A percentile compares a stretch with the other conserved stretches of the same genome.
These are phyloP conservation scores for Minunthozetes semirufus DNA, from an alignment of 2,888 invertebrate species.

Conservation along the genomic window DNA sequence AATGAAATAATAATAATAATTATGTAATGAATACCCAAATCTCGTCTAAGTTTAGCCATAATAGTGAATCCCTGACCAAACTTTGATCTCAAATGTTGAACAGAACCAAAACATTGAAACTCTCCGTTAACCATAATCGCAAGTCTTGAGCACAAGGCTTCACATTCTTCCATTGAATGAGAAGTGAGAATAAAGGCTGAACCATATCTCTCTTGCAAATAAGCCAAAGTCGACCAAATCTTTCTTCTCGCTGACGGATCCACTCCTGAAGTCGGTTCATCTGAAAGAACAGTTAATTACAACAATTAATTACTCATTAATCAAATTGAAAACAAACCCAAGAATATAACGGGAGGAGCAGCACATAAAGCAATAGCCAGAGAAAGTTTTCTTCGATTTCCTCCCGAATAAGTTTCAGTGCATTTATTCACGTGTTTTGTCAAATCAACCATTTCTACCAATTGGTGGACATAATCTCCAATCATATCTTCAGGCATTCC, in stretches of 20 bases:
- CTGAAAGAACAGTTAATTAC: constrained; percentile 29
- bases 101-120: constrained; percentile 66
- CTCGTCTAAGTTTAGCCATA: constrained; percentile 26
- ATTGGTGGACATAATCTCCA: constrained; percentile 29
- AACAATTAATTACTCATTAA: constrained; percentile 31
- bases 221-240: constrained; percentile 40
- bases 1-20: no score
- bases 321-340: constrained; percentile 33
- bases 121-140: constrained; percentile 75
- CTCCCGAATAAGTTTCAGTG: constrained; percentile 40
- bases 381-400: constrained; percentile 41
- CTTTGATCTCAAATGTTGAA: constrained; percentile 68
- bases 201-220: constrained; percentile 38
- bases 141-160: constrained; percentile 68
- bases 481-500: constrained; percentile 36
- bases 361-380: constrained; percentile 40
- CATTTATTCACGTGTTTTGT: constrained; percentile 38
- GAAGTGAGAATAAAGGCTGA: constrained; percentile 60
- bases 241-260: constrained; percentile 42
- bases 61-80: constrained; percentile 56
- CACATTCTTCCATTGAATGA: constrained; percentile 72
- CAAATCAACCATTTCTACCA: constrained; percentile 39
- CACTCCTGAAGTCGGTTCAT: constrained; percentile 43
- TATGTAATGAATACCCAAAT: not conserved
- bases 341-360: constrained; percentile 39